phyloP scores from a whole-genome alignment of 2,888 invertebrate genomes.

The Diplazon laetatorius region DNA sequence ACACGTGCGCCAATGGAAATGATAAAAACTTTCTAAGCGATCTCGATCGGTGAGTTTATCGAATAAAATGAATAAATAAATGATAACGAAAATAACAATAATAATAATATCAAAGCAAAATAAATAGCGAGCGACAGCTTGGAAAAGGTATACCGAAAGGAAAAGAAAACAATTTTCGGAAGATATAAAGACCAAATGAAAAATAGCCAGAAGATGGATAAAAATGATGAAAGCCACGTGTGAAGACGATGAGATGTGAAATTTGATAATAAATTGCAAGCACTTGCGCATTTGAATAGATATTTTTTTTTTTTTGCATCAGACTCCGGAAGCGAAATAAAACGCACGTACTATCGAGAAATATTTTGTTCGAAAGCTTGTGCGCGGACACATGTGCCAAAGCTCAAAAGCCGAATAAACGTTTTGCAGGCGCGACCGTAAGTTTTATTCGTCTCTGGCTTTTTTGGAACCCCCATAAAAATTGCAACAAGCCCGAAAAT shows the following conservation, averaged over 20 bases:
- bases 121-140: constrained; percentile 55
- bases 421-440: constrained; percentile 27
- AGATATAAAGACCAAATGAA: too few species aligned
- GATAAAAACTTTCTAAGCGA: constrained; percentile 48
- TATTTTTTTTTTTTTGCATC: constrained; percentile 41
- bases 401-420: constrained; percentile 79
- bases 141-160: constrained; percentile 35
- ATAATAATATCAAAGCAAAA: constrained; percentile 3
- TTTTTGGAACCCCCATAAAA: constrained; percentile 22
- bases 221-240: constrained; percentile 47
- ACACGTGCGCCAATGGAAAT: constrained; percentile 34
- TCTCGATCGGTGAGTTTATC: constrained; percentile 32
- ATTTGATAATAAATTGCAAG: constrained; percentile 50
- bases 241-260: constrained; percentile 46
- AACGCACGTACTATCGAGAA: constrained; percentile 70
- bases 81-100: too few species aligned
- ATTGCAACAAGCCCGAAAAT: neutral
- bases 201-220: constrained; percentile 75
- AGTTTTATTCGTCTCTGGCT: too few species aligned
- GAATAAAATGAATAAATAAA: neutral
- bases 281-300: constrained; percentile 47
- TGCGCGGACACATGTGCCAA: constrained; percentile 79
- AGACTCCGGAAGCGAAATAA: constrained; percentile 72
- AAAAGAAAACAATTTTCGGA: too few species aligned
- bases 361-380: constrained; percentile 76